Percentiles rank a stretch among this genome's conserved stretches.
phyloP scores from a whole-genome alignment of 2,797 vertebrate genomes.

The Holocentrus rufus region DNA sequence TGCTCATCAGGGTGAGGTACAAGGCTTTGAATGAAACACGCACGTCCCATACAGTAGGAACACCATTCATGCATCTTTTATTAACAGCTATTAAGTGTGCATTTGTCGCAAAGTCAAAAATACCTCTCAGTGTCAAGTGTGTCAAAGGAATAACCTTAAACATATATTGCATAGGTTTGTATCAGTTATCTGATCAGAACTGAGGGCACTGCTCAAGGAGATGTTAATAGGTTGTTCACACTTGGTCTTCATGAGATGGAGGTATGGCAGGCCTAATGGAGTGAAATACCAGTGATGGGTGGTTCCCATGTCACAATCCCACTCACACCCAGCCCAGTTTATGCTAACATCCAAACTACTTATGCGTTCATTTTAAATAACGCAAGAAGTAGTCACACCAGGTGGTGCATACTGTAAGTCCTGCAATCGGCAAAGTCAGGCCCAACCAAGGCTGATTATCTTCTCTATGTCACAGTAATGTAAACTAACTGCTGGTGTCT shows the following conservation, averaged over 20 bases:
- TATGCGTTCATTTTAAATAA: background rate
- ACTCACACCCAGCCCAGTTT: too few species aligned
- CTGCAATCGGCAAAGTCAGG: background rate
- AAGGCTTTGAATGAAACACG: background rate
- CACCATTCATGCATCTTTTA: background rate
- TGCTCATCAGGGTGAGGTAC: background rate
- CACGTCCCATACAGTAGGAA: background rate
- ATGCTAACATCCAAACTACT: background rate
- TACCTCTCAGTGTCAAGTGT: too few species aligned
- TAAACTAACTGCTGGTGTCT: conserved; percentile 21
- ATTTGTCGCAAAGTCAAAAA: too few species aligned
- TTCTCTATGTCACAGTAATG: background rate
- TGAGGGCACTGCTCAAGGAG: too few species aligned
- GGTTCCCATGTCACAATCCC: background rate
- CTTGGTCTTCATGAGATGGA: background rate
- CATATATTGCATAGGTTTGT: too few species aligned
- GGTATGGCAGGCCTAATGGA: too few species aligned
- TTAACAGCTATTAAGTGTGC: too few species aligned
- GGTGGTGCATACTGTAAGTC: background rate
- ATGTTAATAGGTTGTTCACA: too few species aligned
- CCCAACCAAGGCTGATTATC: background rate
- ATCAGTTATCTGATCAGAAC: too few species aligned
- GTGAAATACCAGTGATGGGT: background rate
- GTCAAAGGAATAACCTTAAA: too few species aligned
- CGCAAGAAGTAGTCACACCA: background rate